These are phyloP conservation scores for Stegastes partitus DNA, from an alignment of 2,113 vertebrate genomes.

Conservation along the genomic window DNA sequence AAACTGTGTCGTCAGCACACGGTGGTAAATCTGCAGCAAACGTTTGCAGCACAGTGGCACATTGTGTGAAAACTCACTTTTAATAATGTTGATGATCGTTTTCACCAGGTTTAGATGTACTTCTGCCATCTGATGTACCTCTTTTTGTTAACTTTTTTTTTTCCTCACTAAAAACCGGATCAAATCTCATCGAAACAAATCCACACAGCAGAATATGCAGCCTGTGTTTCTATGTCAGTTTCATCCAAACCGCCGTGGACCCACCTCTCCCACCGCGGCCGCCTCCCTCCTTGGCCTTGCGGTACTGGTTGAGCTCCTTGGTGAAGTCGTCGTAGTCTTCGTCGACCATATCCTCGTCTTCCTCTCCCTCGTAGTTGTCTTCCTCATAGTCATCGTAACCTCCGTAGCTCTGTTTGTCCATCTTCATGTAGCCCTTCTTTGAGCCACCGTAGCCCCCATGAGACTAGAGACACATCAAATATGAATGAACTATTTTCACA, in stretches of 20 bases:
- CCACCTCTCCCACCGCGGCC: constrained; percentile 78
- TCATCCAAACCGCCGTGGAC: neutral
- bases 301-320: constrained; percentile 94
- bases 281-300: constrained; percentile 91
- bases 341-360: constrained; percentile 90
- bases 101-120: too few species aligned
- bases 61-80: too few species aligned
- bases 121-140: too few species aligned
- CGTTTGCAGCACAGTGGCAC: too few species aligned
- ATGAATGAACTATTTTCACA: neutral
- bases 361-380: constrained; percentile 91
- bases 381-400: constrained; percentile 92
- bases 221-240: neutral
- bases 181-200: neutral
- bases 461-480: constrained; percentile 73
- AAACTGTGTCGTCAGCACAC: neutral
- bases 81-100: too few species aligned
- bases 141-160: too few species aligned
- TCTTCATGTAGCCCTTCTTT: constrained; percentile 93
- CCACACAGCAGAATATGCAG: constrained; percentile 1
- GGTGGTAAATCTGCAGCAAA: neutral
- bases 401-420: constrained; percentile 91
- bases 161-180: too few species aligned
- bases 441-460: constrained; percentile 88
- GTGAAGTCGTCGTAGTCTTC: constrained; percentile 94